Evolutionary conservation across 2,113 vertebrate species (phyloP), one percentile per base, ranked within the genome.

Genomic region (Passerina amoena): DNA sequence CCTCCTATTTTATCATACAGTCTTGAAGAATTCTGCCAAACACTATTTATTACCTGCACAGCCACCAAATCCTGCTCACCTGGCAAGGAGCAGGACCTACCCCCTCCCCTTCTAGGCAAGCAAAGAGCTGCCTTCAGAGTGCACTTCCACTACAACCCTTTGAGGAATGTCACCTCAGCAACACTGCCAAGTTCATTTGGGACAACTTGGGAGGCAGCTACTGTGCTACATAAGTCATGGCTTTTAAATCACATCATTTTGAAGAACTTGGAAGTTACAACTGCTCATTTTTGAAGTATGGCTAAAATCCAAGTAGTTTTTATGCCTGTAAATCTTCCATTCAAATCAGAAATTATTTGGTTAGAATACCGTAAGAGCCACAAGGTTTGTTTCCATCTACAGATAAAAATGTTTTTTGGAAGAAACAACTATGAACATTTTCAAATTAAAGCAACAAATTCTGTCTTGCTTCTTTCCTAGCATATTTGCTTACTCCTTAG

Each of bases 371-470:
- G 0, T 14, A 61, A 18, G 12, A 81, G 13, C 20, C 76, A 33
- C 6, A 18, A 31, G 44, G 56, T 48, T 95, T 80, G 12, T 50
- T 88, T 69, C 63, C 69, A 21, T 54, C 24, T 80, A 51, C 82
- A 82, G 51, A 80, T 0, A 68, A 38, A 90, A 76, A 79, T 3
- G 19, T 0, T 27, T 51, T 69, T 60, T n/a, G 0, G 8, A 91
- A 78, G 33, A 81, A 82, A 68, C 33, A 53, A 40, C 33, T 63
- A 76, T 6, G 37, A 63, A 78, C 44, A 27, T 60, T 81, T 84
- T 42, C 28, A 81, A 86, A 88, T 88, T 80, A 86, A 86, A 91
- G 60, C 25, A 84, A 92, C 38, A 71, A 80, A 91, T 64, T 75
- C 69, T 70, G 44, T 24, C 33, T 91, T 92, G 13, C 42, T 84